phyloP scores from a whole-genome alignment of 2,797 vertebrate genomes.

The Botia almorhae region DNA sequence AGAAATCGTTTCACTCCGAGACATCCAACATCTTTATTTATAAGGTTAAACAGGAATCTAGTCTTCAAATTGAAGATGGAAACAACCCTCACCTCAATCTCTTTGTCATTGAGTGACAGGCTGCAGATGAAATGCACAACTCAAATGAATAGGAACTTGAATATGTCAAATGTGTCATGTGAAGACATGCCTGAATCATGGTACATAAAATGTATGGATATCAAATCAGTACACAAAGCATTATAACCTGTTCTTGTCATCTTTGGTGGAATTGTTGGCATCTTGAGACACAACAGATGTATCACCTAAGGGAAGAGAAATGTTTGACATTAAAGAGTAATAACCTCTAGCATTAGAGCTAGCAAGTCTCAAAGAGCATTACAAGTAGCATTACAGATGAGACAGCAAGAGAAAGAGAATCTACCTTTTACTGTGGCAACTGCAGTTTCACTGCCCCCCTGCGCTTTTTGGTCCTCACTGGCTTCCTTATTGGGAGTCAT shows the following conservation, averaged over 20 bases:
- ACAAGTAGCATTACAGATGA: not conserved
- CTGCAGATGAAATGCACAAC: slow-evolving; percentile 71
- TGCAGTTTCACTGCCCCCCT: slow-evolving; percentile 64
- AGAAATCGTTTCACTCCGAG: not conserved
- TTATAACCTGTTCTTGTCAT: slow-evolving; percentile 69
- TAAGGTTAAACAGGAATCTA: not conserved
- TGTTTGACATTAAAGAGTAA: not conserved
- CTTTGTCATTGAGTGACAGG: slow-evolving; percentile 85
- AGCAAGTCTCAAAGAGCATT: too few species aligned
- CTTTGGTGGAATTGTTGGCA: slow-evolving; percentile 58
- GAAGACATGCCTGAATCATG: not conserved
- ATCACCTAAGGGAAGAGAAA: slow-evolving; percentile 64
- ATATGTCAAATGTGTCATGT: slow-evolving; percentile 6
- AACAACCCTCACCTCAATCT: slow-evolving; percentile 85
- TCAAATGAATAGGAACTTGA: slow-evolving; percentile 16
- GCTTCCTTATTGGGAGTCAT: slow-evolving; percentile 64
- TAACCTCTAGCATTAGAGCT: not conserved
- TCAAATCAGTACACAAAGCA: slow-evolving; percentile 12
- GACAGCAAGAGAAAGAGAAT: slow-evolving; percentile 7
- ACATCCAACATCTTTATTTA: not conserved
- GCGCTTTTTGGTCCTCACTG: slow-evolving; percentile 60
- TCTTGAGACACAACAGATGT: slow-evolving; percentile 62
- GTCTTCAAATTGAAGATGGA: not conserved
- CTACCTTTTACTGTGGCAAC: slow-evolving; percentile 67
- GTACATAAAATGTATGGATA: slow-evolving; percentile 1